Evolutionary conservation across 2,797 vertebrate genomes (phyloP).

Genomic region (Eutrigla gurnardus): DNA sequence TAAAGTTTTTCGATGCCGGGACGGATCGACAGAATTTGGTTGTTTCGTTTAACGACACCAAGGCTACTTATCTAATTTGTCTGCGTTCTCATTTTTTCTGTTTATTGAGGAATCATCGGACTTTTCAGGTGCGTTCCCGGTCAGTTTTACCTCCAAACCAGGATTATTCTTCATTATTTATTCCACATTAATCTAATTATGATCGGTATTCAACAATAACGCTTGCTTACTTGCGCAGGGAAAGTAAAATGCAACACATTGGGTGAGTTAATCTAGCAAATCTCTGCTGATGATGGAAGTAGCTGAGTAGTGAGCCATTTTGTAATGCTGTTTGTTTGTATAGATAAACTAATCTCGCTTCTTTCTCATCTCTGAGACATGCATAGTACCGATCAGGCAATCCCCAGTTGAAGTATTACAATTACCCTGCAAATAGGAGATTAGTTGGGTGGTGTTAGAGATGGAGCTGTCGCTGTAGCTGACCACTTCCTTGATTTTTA

Average conservation of each 20-base stretch:
- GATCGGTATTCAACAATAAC: too few species aligned
- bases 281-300: too few species aligned
- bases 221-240: too few species aligned
- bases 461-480: not conserved
- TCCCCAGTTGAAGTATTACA: too few species aligned
- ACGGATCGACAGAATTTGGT: too few species aligned
- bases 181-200: not conserved
- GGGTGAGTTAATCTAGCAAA: too few species aligned
- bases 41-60: too few species aligned
- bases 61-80: too few species aligned
- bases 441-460: too few species aligned
- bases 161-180: not conserved
- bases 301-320: not conserved
- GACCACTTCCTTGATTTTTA: conserved; percentile 15
- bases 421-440: too few species aligned
- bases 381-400: not conserved
- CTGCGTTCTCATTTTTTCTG: not conserved
- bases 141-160: not conserved
- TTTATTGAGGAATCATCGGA: not conserved
- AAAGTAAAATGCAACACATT: too few species aligned
- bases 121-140: not conserved
- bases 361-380: not conserved
- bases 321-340: not conserved
- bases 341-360: not conserved
- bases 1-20: too few species aligned